A percentile compares a stretch with the other conserved stretches of the same genome.
Conservation (phyloP, 2,113 vertebrate genomes). For the Morone saxatilis region DNA sequence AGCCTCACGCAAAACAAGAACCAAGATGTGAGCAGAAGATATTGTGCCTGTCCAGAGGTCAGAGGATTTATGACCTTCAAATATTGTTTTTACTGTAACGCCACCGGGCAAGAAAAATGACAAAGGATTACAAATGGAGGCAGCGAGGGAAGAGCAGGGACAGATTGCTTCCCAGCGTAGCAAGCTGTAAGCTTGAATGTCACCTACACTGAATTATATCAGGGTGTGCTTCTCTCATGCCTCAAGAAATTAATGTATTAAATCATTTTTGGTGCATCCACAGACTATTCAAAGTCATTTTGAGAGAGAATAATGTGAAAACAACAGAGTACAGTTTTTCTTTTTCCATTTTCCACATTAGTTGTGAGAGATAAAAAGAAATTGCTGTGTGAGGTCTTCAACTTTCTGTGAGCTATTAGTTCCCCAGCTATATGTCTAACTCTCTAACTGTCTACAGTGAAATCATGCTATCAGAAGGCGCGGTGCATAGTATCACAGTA, state of each 20-base stretch:
- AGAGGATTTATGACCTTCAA: constrained; percentile 36
- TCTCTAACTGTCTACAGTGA: background rate
- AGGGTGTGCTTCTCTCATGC: constrained; percentile 12
- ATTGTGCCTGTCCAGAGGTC: constrained; percentile 21
- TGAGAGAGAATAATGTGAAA: background rate
- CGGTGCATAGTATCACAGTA: background rate
- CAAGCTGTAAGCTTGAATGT: constrained; percentile 53
- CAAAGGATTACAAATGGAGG: constrained; percentile 58
- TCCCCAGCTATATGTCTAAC: background rate
- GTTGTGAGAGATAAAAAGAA: background rate
- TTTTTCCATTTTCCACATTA: background rate
- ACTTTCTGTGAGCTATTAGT: background rate
- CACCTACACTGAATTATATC: constrained; percentile 52
- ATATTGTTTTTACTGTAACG: constrained; percentile 59
- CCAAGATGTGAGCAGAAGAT: constrained; percentile 10
- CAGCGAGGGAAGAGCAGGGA: constrained; percentile 8
- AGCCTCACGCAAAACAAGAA: constrained; percentile 20
- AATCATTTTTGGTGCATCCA: constrained; percentile 32
- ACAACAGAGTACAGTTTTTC: background rate
- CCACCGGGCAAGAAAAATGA: constrained; percentile 25
- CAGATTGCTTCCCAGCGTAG: constrained; percentile 25
- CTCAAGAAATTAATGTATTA: constrained; percentile 38
- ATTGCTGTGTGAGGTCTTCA: constrained; percentile 14
- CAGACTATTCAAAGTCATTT: background rate
- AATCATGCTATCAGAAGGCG: constrained; percentile 17